Percentiles rank a stretch among this genome's conserved stretches.
Evolutionary conservation across 2,797 vertebrate genomes (phyloP).

Genomic region (Cyprinella venusta): DNA sequence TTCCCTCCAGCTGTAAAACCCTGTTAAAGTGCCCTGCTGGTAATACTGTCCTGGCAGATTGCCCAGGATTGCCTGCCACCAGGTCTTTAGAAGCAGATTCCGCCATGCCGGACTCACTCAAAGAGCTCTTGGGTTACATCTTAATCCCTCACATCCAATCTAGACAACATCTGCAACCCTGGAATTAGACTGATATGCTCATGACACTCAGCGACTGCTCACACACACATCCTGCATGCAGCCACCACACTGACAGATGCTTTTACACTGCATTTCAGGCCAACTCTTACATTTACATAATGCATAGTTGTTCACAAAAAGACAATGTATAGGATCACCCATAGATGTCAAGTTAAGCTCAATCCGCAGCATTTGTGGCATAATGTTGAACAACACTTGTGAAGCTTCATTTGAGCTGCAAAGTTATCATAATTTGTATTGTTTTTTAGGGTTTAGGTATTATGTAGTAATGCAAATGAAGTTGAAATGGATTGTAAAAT

Average conservation of each 20-base stretch:
- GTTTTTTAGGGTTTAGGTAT: neutral
- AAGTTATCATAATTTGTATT: neutral
- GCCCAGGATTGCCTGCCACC: conserved; percentile 42
- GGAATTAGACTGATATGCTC: conserved; percentile 72
- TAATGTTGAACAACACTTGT: neutral
- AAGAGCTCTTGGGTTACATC: conserved; percentile 72
- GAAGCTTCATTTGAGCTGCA: neutral
- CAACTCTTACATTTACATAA: neutral
- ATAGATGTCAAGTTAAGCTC: neutral
- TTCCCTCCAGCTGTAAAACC: conserved; percentile 57
- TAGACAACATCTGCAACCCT: conserved; percentile 70
- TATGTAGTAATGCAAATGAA: neutral
- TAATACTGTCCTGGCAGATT: conserved; percentile 60
- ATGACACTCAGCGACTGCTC: conserved; percentile 37
- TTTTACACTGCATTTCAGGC: neutral
- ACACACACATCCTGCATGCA: conserved; percentile 50
- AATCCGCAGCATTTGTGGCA: neutral
- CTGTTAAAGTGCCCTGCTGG: conserved; percentile 68
- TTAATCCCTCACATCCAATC: conserved; percentile 76
- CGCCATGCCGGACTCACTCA: conserved; percentile 57
- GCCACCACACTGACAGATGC: conserved; percentile 36
- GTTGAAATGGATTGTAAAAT: neutral
- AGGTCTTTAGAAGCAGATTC: conserved; percentile 52
- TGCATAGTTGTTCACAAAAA: neutral
- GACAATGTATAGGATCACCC: neutral